Percentiles rank a stretch among this genome's conserved stretches.
phyloP scores from a whole-genome alignment of 2,113 vertebrate species.

The Sitta europaea region DNA sequence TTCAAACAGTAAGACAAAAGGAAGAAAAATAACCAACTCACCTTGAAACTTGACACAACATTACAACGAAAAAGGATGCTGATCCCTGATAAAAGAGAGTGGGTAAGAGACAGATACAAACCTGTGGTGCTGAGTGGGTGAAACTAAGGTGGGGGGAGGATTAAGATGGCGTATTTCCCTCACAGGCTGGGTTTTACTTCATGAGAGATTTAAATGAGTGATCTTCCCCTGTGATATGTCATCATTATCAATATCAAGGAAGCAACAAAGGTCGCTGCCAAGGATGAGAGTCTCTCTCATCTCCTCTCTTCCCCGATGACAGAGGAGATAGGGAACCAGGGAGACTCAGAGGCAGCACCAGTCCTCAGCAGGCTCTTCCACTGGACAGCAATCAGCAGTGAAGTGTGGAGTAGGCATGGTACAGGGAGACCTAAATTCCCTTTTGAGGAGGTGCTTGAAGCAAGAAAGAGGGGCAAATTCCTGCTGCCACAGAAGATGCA shows the following conservation, averaged over 20 bases:
- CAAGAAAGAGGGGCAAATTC: background rate
- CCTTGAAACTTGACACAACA: background rate
- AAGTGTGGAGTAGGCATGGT: background rate
- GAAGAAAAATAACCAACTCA: background rate
- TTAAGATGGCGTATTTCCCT: background rate
- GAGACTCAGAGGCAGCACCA: background rate
- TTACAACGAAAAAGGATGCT: background rate
- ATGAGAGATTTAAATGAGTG: background rate
- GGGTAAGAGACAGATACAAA: background rate
- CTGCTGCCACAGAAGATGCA: background rate
- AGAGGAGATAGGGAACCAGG: background rate
- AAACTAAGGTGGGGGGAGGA: background rate
- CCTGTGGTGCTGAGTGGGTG: background rate
- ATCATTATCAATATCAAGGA: background rate
- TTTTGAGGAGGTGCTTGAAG: background rate
- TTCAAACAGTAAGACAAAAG: background rate
- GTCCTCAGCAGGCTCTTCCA: background rate
- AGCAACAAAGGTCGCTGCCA: background rate
- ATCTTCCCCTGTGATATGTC: background rate
- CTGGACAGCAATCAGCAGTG: background rate
- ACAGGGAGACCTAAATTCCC: background rate
- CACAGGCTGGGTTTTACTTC: background rate
- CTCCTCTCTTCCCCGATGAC: background rate
- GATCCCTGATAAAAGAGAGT: background rate
- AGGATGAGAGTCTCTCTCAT: background rate